These are phyloP conservation scores for Melanaphis sacchari DNA, from an alignment of 1,140 invertebrate genomes.

Conservation along the genomic window DNA sequence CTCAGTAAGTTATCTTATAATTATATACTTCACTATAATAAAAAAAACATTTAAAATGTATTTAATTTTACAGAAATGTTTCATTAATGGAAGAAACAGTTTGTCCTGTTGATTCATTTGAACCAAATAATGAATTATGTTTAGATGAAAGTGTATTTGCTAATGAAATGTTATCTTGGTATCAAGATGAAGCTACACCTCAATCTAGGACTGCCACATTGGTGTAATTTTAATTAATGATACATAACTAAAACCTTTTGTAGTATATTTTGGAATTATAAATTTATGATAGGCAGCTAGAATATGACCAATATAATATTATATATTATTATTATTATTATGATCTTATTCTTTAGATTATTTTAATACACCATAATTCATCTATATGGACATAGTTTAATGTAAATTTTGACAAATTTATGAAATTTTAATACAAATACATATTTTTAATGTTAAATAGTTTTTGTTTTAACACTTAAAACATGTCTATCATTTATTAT, in stretches of 20 bases:
- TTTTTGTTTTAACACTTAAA: neutral
- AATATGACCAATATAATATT: neutral
- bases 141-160: slow-evolving; percentile 63
- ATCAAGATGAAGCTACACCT: slow-evolving; percentile 63
- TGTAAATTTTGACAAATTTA: neutral
- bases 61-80: slow-evolving; percentile 42
- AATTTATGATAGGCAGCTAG: neutral
- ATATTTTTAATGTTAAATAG: neutral
- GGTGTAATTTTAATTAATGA: slow-evolving; percentile 59
- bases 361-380: neutral
- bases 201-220: slow-evolving; percentile 61
- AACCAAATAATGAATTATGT: slow-evolving; percentile 28
- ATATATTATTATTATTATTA: slow-evolving; percentile 18
- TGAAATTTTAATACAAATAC: neutral
- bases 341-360: neutral
- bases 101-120: slow-evolving; percentile 5
- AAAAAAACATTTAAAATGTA: neutral
- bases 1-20: slow-evolving; percentile 26
- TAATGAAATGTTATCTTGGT: slow-evolving; percentile 65
- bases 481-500: neutral
- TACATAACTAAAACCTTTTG: neutral
- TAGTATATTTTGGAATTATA: neutral
- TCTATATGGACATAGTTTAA: neutral
- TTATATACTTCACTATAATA: neutral
- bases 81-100: slow-evolving; percentile 46